A percentile compares a stretch with the other conserved stretches of the same genome.
Evolutionary conservation across 2,797 vertebrate species (phyloP).

Genomic region (Sorex maritimensis): DNA sequence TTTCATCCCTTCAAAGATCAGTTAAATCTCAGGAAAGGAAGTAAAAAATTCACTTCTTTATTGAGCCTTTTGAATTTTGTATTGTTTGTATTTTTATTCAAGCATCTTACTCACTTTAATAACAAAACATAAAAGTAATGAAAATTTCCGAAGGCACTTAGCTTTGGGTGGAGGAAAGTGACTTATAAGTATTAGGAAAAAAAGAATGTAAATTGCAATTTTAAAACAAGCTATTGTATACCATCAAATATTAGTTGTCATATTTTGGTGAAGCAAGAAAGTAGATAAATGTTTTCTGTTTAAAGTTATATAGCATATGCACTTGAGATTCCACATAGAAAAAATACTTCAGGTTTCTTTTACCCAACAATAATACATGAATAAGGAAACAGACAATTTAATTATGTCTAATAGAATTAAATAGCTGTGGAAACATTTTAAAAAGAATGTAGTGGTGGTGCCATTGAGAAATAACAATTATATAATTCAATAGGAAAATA

Average conservation of each 20-base stretch:
- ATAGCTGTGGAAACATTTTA: background rate
- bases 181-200: background rate
- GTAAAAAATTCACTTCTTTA: slow-evolving; percentile 41
- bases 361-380: background rate
- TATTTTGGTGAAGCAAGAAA: background rate
- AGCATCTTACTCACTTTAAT: too few relatives aligned
- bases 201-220: slow-evolving; percentile 9
- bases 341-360: background rate
- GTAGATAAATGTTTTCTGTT: background rate
- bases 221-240: background rate
- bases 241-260: background rate
- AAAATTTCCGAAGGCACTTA: background rate
- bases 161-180: background rate
- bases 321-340: background rate
- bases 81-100: background rate
- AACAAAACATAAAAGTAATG: background rate
- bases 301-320: background rate
- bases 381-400: background rate
- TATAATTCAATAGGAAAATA: background rate
- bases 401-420: slow-evolving; percentile 31
- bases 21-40: background rate
- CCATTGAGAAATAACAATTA: background rate
- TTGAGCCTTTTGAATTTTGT: background rate
- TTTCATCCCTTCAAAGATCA: background rate
- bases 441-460: background rate